Percentiles rank a stretch among this genome's conserved stretches.
Conservation (phyloP, 2,113 vertebrate species). For the Todiramphus chloris region DNA sequence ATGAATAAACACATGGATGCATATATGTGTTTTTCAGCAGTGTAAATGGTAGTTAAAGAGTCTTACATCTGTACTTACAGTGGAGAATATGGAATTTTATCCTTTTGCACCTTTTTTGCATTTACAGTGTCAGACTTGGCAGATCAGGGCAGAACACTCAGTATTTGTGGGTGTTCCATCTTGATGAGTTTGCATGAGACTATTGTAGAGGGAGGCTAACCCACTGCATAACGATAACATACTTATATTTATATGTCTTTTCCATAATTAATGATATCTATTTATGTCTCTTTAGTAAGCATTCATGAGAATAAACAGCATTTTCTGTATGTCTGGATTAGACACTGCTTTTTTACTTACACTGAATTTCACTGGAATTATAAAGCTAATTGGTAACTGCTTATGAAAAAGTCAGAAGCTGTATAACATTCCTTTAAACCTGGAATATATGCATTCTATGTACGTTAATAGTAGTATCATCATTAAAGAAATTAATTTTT, state of each 20-base stretch:
- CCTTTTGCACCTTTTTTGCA: not conserved
- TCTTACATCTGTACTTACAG: not conserved
- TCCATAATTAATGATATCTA: not conserved
- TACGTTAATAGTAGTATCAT: not conserved
- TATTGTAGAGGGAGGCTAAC: not conserved
- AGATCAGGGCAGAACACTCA: not conserved
- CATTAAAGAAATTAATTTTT: not conserved
- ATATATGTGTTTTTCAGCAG: not conserved
- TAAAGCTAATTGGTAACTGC: not conserved
- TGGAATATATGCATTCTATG: not conserved
- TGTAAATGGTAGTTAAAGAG: not conserved
- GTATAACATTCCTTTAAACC: not conserved
- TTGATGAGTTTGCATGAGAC: not conserved
- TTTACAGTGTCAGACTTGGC: conserved; percentile 1
- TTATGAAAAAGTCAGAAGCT: not conserved
- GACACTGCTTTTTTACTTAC: not conserved
- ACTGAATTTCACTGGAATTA: not conserved
- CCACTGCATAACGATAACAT: not conserved
- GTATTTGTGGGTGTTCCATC: conserved; percentile 18
- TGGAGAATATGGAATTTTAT: not conserved
- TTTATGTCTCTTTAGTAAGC: not conserved
- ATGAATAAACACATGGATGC: not conserved
- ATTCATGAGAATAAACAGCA: not conserved
- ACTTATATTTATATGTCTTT: not conserved
- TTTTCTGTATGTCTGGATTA: not conserved